phyloP scores from a whole-genome alignment of 2,888 invertebrate genomes.

The Pomacea canaliculata region DNA sequence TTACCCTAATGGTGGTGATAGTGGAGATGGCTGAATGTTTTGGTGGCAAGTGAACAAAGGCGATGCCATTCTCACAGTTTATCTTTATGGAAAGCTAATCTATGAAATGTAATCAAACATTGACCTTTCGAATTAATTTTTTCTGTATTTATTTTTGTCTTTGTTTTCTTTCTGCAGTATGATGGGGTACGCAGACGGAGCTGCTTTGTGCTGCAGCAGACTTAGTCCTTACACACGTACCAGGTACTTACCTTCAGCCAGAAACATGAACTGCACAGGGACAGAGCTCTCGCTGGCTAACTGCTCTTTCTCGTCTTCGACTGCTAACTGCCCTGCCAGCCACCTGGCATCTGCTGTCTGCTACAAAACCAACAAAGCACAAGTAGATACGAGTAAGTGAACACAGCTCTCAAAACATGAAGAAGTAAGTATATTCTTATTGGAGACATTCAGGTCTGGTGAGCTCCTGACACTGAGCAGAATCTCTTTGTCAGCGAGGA shows the following conservation, averaged over 20 bases:
- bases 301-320: conserved; percentile 28
- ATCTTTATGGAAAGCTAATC: too few relatives aligned
- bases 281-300: conserved; percentile 26
- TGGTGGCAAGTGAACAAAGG: too few relatives aligned
- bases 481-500: too few relatives aligned
- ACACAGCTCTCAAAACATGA: too few relatives aligned
- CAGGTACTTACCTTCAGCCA: conserved; percentile 11
- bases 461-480: too few relatives aligned
- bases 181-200: conserved; percentile 35
- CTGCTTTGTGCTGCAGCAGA: conserved; percentile 20
- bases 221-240: conserved; percentile 16
- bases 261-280: conserved; percentile 35
- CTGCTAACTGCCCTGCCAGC: conserved; percentile 26
- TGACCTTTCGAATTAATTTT: too few relatives aligned
- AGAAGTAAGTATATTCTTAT: too few relatives aligned
- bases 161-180: conserved; percentile 4
- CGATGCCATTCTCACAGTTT: too few relatives aligned
- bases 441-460: too few relatives aligned
- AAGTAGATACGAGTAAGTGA: conserved; percentile 48
- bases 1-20: too few relatives aligned
- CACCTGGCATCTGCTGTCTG: conserved; percentile 45
- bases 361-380: conserved; percentile 39
- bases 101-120: too few relatives aligned
- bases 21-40: too few relatives aligned
- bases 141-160: background rate